phyloP scores from a whole-genome alignment of 2,797 vertebrate species.

The Synaphobranchus kaupii region DNA sequence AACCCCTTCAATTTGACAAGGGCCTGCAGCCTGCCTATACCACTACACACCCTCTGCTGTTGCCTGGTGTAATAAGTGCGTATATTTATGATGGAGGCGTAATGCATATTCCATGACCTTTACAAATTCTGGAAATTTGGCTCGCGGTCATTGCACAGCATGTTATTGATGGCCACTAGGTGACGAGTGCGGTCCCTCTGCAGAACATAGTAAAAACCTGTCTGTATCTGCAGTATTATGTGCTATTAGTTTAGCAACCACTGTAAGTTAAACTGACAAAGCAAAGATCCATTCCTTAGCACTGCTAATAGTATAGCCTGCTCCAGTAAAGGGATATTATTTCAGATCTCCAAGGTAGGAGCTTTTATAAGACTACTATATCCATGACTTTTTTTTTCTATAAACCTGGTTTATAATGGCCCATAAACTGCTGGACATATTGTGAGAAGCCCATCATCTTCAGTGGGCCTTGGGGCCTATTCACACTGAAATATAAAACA shows the following conservation, averaged over 20 bases:
- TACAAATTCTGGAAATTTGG: neutral
- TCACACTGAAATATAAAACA: neutral
- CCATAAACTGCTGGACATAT: neutral
- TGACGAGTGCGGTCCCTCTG: neutral
- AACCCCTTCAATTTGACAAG: too few species aligned
- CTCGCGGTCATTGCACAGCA: neutral
- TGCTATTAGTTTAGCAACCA: neutral
- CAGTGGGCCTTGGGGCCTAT: neutral
- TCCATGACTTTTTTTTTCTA: neutral
- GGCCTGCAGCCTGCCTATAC: too few species aligned
- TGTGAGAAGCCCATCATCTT: neutral
- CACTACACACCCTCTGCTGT: too few species aligned
- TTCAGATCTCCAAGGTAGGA: neutral
- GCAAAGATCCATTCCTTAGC: neutral
- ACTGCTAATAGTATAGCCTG: neutral
- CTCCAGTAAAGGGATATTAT: neutral
- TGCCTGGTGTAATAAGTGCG: too few species aligned
- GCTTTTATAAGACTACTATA: neutral
- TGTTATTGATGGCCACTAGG: neutral
- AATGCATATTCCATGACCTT: too few species aligned
- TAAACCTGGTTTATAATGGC: neutral
- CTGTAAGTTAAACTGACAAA: neutral
- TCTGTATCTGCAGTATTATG: neutral
- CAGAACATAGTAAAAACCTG: neutral
- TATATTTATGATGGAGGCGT: too few species aligned